Percentiles rank a stretch among this genome's conserved stretches.
Evolutionary conservation across 2,113 vertebrate species (phyloP).

Genomic region (Anser cygnoides): DNA sequence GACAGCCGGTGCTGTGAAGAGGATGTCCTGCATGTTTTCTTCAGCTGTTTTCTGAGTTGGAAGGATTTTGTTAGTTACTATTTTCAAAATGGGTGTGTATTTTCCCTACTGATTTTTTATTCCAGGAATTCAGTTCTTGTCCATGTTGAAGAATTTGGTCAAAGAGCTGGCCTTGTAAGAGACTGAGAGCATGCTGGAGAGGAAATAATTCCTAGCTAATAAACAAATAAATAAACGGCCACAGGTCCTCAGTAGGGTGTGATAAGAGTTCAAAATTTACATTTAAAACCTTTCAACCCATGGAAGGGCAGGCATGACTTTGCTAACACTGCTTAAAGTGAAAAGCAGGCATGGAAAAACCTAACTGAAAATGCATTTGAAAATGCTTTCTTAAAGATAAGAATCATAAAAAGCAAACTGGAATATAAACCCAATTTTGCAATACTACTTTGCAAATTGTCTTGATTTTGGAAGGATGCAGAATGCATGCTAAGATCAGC

Average conservation of each 20-base stretch:
- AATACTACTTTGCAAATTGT: not conserved
- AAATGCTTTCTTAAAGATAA: constrained; percentile 1
- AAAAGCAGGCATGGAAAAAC: constrained; percentile 4
- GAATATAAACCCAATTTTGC: not conserved
- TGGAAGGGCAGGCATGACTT: not conserved
- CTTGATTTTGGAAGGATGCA: not conserved
- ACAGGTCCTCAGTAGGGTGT: not conserved
- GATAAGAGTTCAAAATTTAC: not conserved
- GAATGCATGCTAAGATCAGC: not conserved
- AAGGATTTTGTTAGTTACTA: not conserved
- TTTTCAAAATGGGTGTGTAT: not conserved
- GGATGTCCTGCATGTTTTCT: not conserved
- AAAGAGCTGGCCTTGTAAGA: not conserved
- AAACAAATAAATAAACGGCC: not conserved
- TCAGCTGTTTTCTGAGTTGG: not conserved
- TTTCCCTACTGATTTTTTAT: not conserved
- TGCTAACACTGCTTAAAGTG: not conserved
- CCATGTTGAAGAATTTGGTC: not conserved
- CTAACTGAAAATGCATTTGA: constrained; percentile 10
- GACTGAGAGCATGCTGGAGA: not conserved
- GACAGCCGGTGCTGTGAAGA: not conserved
- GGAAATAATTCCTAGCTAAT: constrained; percentile 7
- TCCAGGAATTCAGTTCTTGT: not conserved
- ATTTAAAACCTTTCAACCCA: not conserved
- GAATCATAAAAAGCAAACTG: not conserved